Conservation (phyloP, 2,888 invertebrate genomes). For the Ormyrus nitidulus region DNA sequence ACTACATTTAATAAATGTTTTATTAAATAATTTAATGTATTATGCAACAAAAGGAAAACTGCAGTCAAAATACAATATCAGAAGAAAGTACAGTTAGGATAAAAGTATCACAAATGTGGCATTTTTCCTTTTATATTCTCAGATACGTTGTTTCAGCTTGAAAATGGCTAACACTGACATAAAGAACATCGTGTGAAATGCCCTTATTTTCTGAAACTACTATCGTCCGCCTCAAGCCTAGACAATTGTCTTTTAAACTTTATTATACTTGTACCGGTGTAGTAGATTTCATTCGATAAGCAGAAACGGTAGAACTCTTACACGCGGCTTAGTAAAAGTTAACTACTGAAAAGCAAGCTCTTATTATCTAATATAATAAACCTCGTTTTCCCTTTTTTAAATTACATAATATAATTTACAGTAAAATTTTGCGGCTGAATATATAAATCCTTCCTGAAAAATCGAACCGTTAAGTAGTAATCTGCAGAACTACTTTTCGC, state of each 20-base stretch:
- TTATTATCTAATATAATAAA: neutral
- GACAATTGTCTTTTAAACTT: slow-evolving; percentile 25
- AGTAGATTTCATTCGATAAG: slow-evolving; percentile 18
- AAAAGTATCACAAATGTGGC: neutral
- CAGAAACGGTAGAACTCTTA: neutral
- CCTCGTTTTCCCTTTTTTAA: neutral
- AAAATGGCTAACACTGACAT: neutral
- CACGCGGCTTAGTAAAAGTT: no score
- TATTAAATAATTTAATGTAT: no score
- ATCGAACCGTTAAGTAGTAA: no score
- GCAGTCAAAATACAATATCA: neutral
- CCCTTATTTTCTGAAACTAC: slow-evolving; percentile 34
- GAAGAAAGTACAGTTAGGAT: neutral
- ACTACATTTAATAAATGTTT: no score
- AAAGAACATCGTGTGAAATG: neutral
- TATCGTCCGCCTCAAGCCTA: neutral
- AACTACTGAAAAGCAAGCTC: no score
- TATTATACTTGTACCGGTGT: neutral
- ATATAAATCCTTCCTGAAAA: no score
- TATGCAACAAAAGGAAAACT: no score
- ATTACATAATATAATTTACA: no score
- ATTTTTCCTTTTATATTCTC: neutral
- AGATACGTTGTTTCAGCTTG: neutral
- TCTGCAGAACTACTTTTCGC: no score
- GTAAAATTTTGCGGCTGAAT: no score